Conservation (phyloP, 2,888 invertebrate genomes). For the Schizotus pectinicornis region DNA sequence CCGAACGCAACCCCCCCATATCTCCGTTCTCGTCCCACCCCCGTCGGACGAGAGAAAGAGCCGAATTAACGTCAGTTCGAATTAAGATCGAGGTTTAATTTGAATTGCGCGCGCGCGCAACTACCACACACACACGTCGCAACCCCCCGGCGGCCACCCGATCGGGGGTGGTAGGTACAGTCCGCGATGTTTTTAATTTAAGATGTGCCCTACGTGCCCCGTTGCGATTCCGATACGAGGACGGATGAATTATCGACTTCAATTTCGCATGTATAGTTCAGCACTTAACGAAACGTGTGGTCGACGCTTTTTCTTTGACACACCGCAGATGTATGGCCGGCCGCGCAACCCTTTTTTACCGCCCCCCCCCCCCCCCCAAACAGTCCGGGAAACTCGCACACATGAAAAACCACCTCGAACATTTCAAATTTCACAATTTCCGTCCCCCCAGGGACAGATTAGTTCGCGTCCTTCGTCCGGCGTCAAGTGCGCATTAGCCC, state of each 20-base stretch:
- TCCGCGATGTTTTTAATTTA: conserved; percentile 51
- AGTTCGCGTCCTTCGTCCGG: too few relatives aligned
- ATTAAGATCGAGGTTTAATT: conserved; percentile 54
- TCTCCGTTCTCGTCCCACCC: not conserved
- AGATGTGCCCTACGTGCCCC: conserved; percentile 42
- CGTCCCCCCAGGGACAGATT: too few relatives aligned
- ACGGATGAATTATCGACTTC: conserved; percentile 38
- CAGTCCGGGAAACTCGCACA: too few relatives aligned
- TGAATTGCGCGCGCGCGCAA: conserved; percentile 44
- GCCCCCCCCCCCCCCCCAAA: too few relatives aligned
- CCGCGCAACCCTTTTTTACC: not conserved
- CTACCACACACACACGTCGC: conserved; percentile 30
- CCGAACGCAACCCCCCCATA: conserved; percentile 2
- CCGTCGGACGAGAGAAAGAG: conserved; percentile 21
- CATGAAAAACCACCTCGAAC: too few relatives aligned
- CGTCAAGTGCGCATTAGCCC: too few relatives aligned
- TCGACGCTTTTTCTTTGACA: not conserved
- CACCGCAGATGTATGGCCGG: not conserved
- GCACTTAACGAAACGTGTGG: conserved; percentile 35
- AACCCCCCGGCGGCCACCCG: conserved; percentile 40
- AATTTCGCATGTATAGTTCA: conserved; percentile 42
- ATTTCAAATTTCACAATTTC: too few relatives aligned
- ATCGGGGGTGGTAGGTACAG: conserved; percentile 33
- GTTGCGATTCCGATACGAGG: conserved; percentile 32
- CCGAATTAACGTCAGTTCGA: conserved; percentile 49